These are phyloP conservation scores for Bellardia pandia DNA, from an alignment of 2,888 invertebrate species.

Conservation along the genomic window DNA sequence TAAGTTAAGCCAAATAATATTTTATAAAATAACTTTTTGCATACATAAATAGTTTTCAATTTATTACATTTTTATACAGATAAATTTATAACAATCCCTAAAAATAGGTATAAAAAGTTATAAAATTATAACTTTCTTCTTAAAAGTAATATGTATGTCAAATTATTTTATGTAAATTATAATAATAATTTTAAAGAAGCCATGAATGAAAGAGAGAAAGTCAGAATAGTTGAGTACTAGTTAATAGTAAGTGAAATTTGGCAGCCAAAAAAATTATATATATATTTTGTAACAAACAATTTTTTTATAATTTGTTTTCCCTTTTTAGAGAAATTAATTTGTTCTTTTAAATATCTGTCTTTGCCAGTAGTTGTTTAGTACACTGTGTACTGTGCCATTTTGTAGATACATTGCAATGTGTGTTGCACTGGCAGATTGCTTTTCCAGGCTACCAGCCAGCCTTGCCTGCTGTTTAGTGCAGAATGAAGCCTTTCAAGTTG, in stretches of 20 bases:
- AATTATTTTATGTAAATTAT: too few relatives aligned
- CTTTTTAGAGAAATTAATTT: neutral
- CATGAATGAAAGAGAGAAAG: too few relatives aligned
- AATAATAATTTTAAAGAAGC: neutral
- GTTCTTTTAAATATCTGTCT: constrained; percentile 5
- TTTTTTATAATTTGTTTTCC: too few relatives aligned
- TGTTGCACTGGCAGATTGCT: constrained; percentile 28
- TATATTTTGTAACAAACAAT: neutral
- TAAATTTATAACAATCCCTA: too few relatives aligned
- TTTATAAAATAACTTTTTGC: neutral
- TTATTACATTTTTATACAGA: neutral
- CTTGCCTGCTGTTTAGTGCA: constrained; percentile 15
- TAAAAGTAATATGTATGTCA: too few relatives aligned
- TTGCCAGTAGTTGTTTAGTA: constrained; percentile 3
- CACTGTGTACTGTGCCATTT: neutral
- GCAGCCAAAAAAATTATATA: neutral
- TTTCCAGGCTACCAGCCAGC: constrained; percentile 25
- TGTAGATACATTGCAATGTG: neutral
- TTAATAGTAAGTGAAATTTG: too few relatives aligned
- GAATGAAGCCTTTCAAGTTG: constrained; percentile 64
- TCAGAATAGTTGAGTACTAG: too few relatives aligned
- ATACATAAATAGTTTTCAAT: neutral
- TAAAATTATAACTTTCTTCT: neutral
- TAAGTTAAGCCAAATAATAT: neutral
- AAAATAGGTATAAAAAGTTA: neutral